phyloP scores from a whole-genome alignment of 1,140 invertebrate genomes.

The Dinothrombium tinctorium region DNA sequence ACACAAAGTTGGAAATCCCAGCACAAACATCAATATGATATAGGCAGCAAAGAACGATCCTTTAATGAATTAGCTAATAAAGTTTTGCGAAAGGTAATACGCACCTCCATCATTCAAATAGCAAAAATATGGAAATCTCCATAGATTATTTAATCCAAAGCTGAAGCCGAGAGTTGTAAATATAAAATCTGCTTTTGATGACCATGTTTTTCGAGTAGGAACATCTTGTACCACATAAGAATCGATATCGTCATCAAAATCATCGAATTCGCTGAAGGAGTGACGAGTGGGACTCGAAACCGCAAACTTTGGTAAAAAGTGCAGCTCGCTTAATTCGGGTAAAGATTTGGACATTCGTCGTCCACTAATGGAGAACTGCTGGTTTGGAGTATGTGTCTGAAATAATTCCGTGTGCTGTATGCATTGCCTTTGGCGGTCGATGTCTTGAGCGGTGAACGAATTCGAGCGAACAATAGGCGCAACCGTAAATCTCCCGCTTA shows the following conservation, averaged over 20 bases:
- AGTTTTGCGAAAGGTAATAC: background rate
- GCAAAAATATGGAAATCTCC: constrained; percentile 73
- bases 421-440: background rate
- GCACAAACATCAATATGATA: constrained; percentile 67
- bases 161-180: constrained; percentile 68
- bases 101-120: constrained; percentile 70
- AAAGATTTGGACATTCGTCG: constrained; percentile 12
- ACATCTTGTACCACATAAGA: background rate
- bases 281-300: constrained; percentile 1
- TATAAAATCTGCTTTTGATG: constrained; percentile 66
- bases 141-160: constrained; percentile 72
- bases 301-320: constrained; percentile 7
- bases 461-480: background rate
- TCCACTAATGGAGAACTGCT: background rate
- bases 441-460: constrained; percentile 1
- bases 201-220: constrained; percentile 29
- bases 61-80: constrained; percentile 23
- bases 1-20: constrained; percentile 75
- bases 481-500: too few species aligned
- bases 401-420: background rate
- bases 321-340: constrained; percentile 11
- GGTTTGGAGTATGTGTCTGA: too few species aligned
- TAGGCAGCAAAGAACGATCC: constrained; percentile 90
- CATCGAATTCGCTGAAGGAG: constrained; percentile 3
- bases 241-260: constrained; percentile 3